These are phyloP conservation scores for Epistrophella euchroma DNA, from an alignment of 2,888 invertebrate genomes.

Conservation along the genomic window DNA sequence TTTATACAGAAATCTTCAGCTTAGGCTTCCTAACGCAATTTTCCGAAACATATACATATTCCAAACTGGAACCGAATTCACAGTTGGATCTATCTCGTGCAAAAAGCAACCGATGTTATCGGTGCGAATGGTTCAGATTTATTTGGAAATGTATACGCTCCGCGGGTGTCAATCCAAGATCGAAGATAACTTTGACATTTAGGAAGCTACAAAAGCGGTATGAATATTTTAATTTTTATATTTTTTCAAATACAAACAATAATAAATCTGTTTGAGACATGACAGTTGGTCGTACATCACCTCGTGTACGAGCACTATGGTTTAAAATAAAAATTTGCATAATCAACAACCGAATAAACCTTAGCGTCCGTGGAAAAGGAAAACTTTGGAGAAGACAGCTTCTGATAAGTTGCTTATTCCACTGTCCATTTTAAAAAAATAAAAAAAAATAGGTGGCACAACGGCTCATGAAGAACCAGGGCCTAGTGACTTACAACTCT, in stretches of 20 bases:
- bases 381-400: constrained; percentile 84
- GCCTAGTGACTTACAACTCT: too few relatives aligned
- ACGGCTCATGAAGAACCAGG: too few relatives aligned
- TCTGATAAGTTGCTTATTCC: constrained; percentile 92
- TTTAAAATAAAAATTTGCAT: constrained; percentile 80
- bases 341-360: constrained; percentile 81
- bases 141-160: constrained; percentile 90
- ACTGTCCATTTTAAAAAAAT: too few relatives aligned
- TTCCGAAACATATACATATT: constrained; percentile 91
- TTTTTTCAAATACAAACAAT: constrained; percentile 29
- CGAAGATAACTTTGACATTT: constrained; percentile 86
- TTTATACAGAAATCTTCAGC: constrained; percentile 94
- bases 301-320: constrained; percentile 83
- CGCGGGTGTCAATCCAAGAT: constrained; percentile 93
- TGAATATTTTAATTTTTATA: constrained; percentile 44
- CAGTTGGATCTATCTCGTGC: constrained; percentile 89
- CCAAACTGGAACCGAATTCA: constrained; percentile 90
- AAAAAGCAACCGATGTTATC: constrained; percentile 84
- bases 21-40: constrained; percentile 91
- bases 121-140: constrained; percentile 90
- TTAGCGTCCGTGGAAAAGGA: constrained; percentile 89
- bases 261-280: constrained; percentile 80
- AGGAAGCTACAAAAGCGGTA: constrained; percentile 87
- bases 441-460: too few relatives aligned
- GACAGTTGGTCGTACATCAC: constrained; percentile 83